These are phyloP conservation scores for Cotesia congregata DNA, from an alignment of 2,888 invertebrate species.

Conservation along the genomic window DNA sequence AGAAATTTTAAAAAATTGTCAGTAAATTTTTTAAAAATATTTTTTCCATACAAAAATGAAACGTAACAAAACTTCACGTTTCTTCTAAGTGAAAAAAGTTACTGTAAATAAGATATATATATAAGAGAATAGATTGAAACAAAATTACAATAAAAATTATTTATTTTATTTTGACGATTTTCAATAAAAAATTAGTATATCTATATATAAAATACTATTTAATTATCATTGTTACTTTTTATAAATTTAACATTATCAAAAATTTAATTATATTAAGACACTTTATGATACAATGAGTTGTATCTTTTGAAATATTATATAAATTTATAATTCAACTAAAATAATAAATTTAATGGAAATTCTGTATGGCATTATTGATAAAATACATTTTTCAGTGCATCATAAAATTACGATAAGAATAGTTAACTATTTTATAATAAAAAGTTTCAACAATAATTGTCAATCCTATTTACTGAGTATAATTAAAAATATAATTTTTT, in stretches of 20 bases:
- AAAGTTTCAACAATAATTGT: background rate
- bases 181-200: constrained; percentile 31
- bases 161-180: constrained; percentile 35
- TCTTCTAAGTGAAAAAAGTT: too few relatives aligned
- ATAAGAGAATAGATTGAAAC: background rate
- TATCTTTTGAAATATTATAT: background rate
- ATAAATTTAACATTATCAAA: constrained; percentile 29
- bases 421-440: background rate
- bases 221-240: constrained; percentile 8
- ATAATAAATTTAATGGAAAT: background rate
- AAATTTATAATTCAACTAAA: background rate
- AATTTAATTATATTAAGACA: constrained; percentile 46
- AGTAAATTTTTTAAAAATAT: too few relatives aligned
- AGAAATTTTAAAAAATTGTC: too few relatives aligned
- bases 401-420: background rate
- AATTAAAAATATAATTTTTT: constrained; percentile 10
- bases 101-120: too few relatives aligned
- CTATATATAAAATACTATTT: constrained; percentile 34
- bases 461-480: background rate
- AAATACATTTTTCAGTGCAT: constrained; percentile 13
- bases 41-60: too few relatives aligned
- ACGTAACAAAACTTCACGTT: too few relatives aligned
- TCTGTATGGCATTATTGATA: background rate
- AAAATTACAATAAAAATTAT: constrained; percentile 37
- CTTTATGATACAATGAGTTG: constrained; percentile 29